These are phyloP conservation scores for Stictocephala bisonia DNA, from an alignment of 2,888 invertebrate genomes.

Conservation along the genomic window DNA sequence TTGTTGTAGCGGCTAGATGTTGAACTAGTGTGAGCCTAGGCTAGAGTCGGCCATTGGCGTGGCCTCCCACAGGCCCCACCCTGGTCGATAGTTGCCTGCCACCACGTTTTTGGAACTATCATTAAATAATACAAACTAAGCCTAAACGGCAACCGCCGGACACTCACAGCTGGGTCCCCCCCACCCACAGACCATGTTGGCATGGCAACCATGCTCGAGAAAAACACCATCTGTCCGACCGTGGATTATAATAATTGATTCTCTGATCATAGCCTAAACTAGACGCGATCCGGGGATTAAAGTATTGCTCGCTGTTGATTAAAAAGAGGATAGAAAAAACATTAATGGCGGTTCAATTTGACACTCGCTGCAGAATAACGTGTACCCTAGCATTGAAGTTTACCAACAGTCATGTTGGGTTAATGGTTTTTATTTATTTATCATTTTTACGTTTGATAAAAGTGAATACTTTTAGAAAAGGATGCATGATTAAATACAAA, in stretches of 20 bases:
- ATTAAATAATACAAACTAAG: constrained; percentile 44
- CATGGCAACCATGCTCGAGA: constrained; percentile 18
- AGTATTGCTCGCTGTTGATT: too few relatives aligned
- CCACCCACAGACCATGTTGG: constrained; percentile 19
- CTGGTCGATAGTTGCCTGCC: constrained; percentile 32
- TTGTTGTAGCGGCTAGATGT: constrained; percentile 6
- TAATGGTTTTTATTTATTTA: too few relatives aligned
- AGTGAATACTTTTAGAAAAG: too few relatives aligned
- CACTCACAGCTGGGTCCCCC: constrained; percentile 18
- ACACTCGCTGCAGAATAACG: too few relatives aligned
- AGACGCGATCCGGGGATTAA: constrained; percentile 13
- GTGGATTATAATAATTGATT: constrained; percentile 41
- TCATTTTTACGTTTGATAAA: too few relatives aligned
- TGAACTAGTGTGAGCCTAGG: constrained; percentile 33
- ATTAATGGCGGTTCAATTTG: too few relatives aligned
- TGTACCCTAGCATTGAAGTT: too few relatives aligned
- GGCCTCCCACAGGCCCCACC: neutral
- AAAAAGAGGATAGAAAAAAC: too few relatives aligned
- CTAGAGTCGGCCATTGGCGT: constrained; percentile 24
- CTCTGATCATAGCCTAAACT: neutral
- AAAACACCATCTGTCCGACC: neutral
- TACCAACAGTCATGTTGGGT: too few relatives aligned
- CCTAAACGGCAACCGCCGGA: constrained; percentile 36
- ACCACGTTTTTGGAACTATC: constrained; percentile 46
- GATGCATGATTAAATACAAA: too few relatives aligned